A percentile compares a stretch with the other conserved stretches of the same genome.
Conservation (phyloP, 92 coral and sea anemone genomes). For the Epizoanthus fatuus region DNA sequence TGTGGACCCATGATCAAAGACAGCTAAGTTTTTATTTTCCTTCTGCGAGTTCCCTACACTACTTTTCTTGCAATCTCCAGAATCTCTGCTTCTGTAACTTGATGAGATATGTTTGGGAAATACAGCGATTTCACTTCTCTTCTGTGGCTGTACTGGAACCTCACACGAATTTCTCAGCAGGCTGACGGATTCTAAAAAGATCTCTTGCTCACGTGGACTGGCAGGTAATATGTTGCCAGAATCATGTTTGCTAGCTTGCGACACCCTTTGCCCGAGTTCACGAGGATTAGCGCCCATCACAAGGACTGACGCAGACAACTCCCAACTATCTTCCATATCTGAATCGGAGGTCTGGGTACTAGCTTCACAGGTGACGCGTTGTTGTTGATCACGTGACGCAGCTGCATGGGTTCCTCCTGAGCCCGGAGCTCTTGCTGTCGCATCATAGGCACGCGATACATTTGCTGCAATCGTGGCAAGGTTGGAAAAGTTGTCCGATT, state of each 20-base stretch:
- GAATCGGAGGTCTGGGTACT: slow-evolving; percentile 30
- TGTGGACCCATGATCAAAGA: background rate
- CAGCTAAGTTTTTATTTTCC: background rate
- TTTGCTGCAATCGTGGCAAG: slow-evolving; percentile 12
- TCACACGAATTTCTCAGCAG: slow-evolving; percentile 19
- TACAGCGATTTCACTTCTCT: background rate
- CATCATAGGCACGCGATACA: slow-evolving; percentile 14
- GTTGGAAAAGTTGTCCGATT: slow-evolving; percentile 1
- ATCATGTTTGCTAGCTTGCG: too few species aligned
- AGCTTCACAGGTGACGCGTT: slow-evolving; percentile 6
- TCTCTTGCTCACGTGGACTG: slow-evolving; percentile 33
- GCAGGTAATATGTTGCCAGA: background rate
- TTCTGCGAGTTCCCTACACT: too few species aligned
- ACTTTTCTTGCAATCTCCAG: background rate
- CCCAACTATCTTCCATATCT: slow-evolving; percentile 6
- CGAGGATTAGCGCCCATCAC: too few species aligned
- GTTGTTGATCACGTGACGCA: background rate
- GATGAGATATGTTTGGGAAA: background rate
- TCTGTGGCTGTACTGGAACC: background rate
- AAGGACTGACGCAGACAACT: too few species aligned
- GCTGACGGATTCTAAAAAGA: slow-evolving; percentile 32
- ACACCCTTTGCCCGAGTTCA: too few species aligned
- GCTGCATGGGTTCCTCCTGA: background rate
- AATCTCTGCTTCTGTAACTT: background rate
- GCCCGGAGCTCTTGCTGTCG: background rate